Evolutionary conservation across 2,113 vertebrate genomes (phyloP), one percentile per base, ranked within the genome.

Genomic region (Megaptera novaeangliae): DNA sequence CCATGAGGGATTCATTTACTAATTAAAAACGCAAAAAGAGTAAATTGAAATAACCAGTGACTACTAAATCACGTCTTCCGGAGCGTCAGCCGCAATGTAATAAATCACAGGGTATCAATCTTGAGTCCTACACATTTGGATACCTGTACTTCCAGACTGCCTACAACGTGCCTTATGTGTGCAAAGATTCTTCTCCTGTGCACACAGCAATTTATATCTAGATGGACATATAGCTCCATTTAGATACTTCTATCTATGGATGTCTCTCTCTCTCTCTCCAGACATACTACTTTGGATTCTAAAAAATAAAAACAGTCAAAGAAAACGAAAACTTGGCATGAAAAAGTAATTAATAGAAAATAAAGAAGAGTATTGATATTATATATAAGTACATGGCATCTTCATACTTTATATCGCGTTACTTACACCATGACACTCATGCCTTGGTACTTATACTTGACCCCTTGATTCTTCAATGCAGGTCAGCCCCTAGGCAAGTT

Each of bases 11-110:
- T 98, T 99, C 99, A 99, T 99, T 99, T 99, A 99, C 99, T 99
- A 99, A 99, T 99, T 99, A 99, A 99, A 99, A 99, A 99, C 83
- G 97, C 98, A 99, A 99, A 99, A 99, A 99, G 98, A 99, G 96
- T 98, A 98, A 99, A 99, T 99, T 98, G 99, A 99, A 99, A 99
- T 98, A 99, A 99, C 98, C 98, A 98, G 97, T 98, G 99, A 99
- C 99, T 98, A 98, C 98, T 99, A 99, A 99, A 99, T 99, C 98
- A 99, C 96, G 18, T 98, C 97, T 99, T 99, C 98, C 98, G 98
- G 99, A 98, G 72, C 94, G 96, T 97, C 95, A 94, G 98, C 97
- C 93, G 98, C 98, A 93, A 97, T 96, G 98, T 97, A 98, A 98
- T 99, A 98, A 90, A 98, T 98, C 98, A 98, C 92, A 95, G 98